These are phyloP conservation scores for Drosophila repletoides DNA, from an alignment of 1,140 invertebrate species.

Conservation along the genomic window DNA sequence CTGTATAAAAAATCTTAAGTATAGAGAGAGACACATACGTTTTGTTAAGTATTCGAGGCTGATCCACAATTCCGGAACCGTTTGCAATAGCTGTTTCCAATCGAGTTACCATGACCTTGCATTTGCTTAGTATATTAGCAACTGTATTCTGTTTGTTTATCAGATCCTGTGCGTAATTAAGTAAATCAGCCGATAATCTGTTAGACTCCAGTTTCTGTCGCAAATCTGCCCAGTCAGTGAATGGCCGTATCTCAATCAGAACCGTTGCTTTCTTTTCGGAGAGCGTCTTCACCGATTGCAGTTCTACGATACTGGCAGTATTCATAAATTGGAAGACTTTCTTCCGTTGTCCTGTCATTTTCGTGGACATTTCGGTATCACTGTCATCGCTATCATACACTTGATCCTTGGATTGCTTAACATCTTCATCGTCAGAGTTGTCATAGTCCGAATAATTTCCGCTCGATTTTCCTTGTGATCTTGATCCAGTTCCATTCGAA, in stretches of 20 bases:
- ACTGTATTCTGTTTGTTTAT: conserved; percentile 88
- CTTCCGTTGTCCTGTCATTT: conserved; percentile 87
- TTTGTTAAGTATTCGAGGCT: conserved; percentile 85
- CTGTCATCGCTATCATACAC: conserved; percentile 86
- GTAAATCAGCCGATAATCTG: conserved; percentile 87
- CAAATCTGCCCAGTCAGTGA: conserved; percentile 88
- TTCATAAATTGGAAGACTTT: conserved; percentile 91
- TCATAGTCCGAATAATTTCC: conserved; percentile 66
- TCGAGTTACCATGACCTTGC: conserved; percentile 87
- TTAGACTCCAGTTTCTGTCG: conserved; percentile 87
- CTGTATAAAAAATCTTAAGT: too few relatives aligned
- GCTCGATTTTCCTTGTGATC: conserved; percentile 24
- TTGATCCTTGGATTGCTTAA: conserved; percentile 65
- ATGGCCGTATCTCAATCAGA: conserved; percentile 87
- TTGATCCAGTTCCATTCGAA: conserved; percentile 56
- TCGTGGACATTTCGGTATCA: conserved; percentile 87
- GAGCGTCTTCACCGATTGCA: conserved; percentile 87
- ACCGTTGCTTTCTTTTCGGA: conserved; percentile 89
- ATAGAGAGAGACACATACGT: conserved; percentile 75
- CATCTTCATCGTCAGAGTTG: conserved; percentile 66
- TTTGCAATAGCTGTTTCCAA: conserved; percentile 89
- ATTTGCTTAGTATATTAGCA: conserved; percentile 89
- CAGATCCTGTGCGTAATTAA: conserved; percentile 89
- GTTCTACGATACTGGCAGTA: conserved; percentile 86
- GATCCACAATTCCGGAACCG: conserved; percentile 86